These are phyloP conservation scores for Bruchidius siliquastri DNA, from an alignment of 2,888 invertebrate species.

Conservation along the genomic window DNA sequence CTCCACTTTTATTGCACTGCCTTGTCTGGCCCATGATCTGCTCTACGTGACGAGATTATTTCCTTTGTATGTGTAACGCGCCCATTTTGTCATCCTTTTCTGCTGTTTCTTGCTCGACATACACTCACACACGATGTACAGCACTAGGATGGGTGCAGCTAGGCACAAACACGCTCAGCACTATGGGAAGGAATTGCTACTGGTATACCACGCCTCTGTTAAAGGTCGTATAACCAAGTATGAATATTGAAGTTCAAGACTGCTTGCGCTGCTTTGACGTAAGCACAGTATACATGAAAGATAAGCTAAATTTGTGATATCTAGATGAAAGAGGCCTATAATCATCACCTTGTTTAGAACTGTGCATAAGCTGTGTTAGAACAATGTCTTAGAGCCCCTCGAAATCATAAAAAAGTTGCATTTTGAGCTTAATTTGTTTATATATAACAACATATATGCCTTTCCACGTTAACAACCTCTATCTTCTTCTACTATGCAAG, in stretches of 20 bases:
- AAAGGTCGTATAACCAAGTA: neutral
- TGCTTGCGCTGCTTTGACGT: neutral
- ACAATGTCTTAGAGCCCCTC: too few species aligned
- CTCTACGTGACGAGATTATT: constrained; percentile 34
- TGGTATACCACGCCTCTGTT: neutral
- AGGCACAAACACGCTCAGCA: neutral
- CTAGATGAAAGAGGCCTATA: neutral
- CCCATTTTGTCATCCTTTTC: neutral
- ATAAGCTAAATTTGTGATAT: neutral
- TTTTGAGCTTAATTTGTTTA: too few species aligned
- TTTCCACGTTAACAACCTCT: too few species aligned
- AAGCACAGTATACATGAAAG: neutral
- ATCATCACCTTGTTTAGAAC: too few species aligned
- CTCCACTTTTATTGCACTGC: constrained; percentile 26
- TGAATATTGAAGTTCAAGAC: neutral
- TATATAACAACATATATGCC: too few species aligned
- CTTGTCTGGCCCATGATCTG: constrained; percentile 35
- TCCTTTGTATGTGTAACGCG: constrained; percentile 10
- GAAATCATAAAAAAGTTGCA: too few species aligned
- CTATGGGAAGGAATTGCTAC: neutral
- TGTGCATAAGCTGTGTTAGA: too few species aligned
- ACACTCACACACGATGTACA: neutral
- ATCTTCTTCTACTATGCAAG: too few species aligned
- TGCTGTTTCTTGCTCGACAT: neutral
- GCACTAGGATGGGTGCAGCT: neutral